Percentiles rank a stretch among this genome's conserved stretches.
Conservation (phyloP, 2,113 vertebrate genomes). For the Willisornis vidua region DNA sequence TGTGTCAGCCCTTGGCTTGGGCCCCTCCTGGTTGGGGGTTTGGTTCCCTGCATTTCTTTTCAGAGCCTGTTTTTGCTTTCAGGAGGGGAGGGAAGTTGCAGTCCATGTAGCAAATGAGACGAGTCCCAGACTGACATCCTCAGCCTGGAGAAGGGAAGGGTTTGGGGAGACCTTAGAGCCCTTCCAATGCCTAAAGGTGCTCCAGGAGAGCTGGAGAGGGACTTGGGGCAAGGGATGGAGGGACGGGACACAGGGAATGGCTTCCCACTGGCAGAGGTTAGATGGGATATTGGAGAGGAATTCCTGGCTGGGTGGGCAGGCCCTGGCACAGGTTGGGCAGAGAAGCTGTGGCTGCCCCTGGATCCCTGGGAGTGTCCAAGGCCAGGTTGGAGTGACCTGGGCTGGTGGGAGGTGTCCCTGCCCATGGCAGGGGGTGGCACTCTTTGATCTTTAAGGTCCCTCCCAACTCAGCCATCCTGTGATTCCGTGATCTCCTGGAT, state of each 20-base stretch:
- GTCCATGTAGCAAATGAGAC: neutral
- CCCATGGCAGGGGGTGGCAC: neutral
- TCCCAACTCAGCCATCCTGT: neutral
- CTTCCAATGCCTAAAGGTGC: neutral
- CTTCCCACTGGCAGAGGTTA: neutral
- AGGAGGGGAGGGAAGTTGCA: neutral
- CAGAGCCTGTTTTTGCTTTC: neutral
- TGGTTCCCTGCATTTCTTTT: neutral
- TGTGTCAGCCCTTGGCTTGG: neutral
- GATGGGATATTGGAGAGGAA: neutral
- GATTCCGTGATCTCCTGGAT: rapidly evolving
- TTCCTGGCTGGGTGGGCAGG: rapidly evolving
- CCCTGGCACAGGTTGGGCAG: neutral
- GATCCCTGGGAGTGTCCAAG: neutral
- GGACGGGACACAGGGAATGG: neutral
- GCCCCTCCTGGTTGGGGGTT: neutral
- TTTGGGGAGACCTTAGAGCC: neutral
- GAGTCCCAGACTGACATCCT: rapidly evolving
- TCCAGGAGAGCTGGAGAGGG: neutral
- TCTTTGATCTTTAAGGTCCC: neutral
- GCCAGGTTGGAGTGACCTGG: rapidly evolving
- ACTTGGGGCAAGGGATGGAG: neutral
- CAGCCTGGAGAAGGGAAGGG: neutral
- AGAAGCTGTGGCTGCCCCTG: neutral
- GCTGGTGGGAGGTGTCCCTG: rapidly evolving